Conservation (phyloP, 1,140 invertebrate species). For the Caenorhabditis latens region DNA sequence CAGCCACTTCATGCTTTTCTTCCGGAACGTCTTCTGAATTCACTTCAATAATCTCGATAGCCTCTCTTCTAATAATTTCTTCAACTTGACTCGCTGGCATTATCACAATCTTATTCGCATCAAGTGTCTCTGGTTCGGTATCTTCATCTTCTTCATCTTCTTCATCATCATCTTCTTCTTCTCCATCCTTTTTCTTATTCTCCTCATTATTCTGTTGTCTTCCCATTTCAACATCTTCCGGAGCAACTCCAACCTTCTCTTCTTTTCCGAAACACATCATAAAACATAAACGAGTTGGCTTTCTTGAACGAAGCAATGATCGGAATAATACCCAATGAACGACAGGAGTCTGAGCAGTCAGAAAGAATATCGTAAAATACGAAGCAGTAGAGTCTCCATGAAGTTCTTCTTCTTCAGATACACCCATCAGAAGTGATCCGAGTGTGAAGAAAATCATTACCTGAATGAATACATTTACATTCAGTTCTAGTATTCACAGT, state of each 20-base stretch:
- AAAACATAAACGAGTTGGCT: neutral
- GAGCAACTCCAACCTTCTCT: neutral
- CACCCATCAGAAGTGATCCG: neutral
- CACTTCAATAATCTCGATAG: neutral
- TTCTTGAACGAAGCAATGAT: neutral
- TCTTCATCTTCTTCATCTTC: neutral
- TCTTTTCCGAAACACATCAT: neutral
- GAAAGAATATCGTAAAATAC: neutral
- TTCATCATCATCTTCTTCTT: neutral
- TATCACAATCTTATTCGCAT: neutral
- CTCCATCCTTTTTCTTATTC: neutral
- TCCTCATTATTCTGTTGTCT: neutral
- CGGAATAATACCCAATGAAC: slow-evolving; percentile 1
- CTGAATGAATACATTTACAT: neutral
- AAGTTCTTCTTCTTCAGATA: neutral
- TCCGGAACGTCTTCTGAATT: neutral
- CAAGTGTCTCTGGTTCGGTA: neutral
- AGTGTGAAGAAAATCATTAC: neutral
- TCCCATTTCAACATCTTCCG: neutral
- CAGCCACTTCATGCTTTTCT: neutral
- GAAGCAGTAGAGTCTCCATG: neutral
- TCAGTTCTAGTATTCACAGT: neutral
- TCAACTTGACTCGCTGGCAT: neutral
- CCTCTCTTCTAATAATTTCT: neutral
- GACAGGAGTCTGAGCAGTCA: slow-evolving; percentile 3